These are phyloP conservation scores for Taurulus bubalis DNA, from an alignment of 2,113 vertebrate species.

Conservation along the genomic window DNA sequence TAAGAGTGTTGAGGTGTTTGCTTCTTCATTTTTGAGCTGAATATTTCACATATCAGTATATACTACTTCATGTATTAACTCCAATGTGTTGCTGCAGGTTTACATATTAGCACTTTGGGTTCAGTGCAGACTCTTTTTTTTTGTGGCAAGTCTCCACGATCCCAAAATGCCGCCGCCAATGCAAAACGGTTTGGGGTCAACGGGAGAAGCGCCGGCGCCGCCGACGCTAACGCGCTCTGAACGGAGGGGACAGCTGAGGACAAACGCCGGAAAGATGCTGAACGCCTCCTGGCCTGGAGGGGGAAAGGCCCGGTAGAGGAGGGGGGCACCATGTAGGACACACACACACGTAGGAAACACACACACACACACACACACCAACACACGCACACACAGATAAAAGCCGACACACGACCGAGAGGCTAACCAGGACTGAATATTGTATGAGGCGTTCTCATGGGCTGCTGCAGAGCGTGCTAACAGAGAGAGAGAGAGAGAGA, in stretches of 20 bases:
- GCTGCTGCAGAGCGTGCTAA: conserved; percentile 67
- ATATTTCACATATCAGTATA: neutral
- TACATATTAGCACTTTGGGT: neutral
- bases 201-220: neutral
- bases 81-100: neutral
- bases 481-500: conserved; percentile 8
- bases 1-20: neutral
- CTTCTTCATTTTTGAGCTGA: neutral
- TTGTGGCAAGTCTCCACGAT: neutral
- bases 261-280: conserved; percentile 38
- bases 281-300: conserved; percentile 40
- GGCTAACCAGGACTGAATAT: conserved; percentile 78
- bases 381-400: conserved; percentile 18
- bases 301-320: conserved; percentile 9
- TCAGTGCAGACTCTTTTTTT: neutral
- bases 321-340: conserved; percentile 59
- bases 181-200: conserved; percentile 27
- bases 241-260: conserved; percentile 59
- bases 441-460: conserved; percentile 80
- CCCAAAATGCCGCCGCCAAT: conserved; percentile 1
- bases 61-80: too few species aligned
- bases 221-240: conserved; percentile 27
- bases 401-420: conserved; percentile 57
- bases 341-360: conserved; percentile 50
- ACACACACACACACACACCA: conserved; percentile 36